Percentiles rank a stretch among this genome's conserved stretches.
These are phyloP conservation scores for Drosophila setosimentum DNA, from an alignment of 2,888 invertebrate species.

Conservation along the genomic window DNA sequence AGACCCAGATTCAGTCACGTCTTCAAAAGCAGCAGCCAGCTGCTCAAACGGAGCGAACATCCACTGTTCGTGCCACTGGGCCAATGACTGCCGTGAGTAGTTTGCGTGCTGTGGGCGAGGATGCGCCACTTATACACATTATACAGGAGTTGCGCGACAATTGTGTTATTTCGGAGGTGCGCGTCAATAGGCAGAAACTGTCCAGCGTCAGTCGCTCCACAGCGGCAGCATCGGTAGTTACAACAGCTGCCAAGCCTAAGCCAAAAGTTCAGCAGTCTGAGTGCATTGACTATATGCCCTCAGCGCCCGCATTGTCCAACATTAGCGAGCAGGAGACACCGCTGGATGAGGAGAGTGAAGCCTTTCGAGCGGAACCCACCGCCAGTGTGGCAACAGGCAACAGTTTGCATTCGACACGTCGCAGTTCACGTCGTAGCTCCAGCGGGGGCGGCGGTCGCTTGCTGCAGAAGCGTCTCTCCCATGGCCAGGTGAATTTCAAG, in stretches of 20 bases:
- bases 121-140: constrained; percentile 84
- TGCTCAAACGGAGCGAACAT: background rate
- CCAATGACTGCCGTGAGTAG: constrained; percentile 73
- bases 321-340: constrained; percentile 69
- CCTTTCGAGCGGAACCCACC: constrained; percentile 21
- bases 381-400: constrained; percentile 27
- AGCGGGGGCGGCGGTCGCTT: constrained; percentile 78
- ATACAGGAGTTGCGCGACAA: constrained; percentile 84
- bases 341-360: constrained; percentile 40
- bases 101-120: constrained; percentile 59
- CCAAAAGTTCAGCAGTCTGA: constrained; percentile 27
- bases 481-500: constrained; percentile 67
- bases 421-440: constrained; percentile 57
- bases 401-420: constrained; percentile 37
- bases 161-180: constrained; percentile 84
- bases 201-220: constrained; percentile 18
- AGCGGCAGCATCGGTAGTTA: background rate
- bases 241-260: constrained; percentile 2
- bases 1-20: constrained; percentile 25
- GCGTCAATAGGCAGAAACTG: constrained; percentile 80
- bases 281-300: constrained; percentile 50
- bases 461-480: constrained; percentile 80
- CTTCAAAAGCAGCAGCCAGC: constrained; percentile 33
- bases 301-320: constrained; percentile 59
- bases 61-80: constrained; percentile 8